Evolutionary conservation across 2,888 invertebrate genomes (phyloP).

Genomic region (Nysson spinosus): DNA sequence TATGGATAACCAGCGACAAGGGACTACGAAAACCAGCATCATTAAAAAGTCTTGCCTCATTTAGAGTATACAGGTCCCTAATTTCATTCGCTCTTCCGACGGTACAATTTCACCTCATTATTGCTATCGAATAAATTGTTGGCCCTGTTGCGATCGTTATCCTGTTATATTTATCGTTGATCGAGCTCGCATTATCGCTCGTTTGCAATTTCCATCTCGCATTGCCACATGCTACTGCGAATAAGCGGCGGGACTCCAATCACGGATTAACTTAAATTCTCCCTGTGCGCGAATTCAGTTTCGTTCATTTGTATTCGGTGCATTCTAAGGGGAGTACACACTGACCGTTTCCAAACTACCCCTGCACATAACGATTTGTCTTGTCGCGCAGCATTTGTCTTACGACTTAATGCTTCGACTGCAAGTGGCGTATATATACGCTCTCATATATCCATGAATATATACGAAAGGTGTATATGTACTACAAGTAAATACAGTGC

Average conservation of each 20-base stretch:
- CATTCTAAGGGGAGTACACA: not conserved
- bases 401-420: not conserved
- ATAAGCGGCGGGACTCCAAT: not conserved
- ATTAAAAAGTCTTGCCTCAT: too few relatives aligned
- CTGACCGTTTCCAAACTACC: not conserved
- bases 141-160: constrained; percentile 13
- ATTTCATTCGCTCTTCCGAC: not conserved
- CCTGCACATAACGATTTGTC: not conserved
- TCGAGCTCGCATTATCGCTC: constrained; percentile 10
- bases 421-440: too few relatives aligned
- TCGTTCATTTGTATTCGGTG: not conserved
- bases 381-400: not conserved
- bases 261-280: not conserved
- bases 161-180: not conserved
- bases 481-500: too few relatives aligned
- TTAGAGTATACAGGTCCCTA: too few relatives aligned
- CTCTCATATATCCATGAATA: too few relatives aligned
- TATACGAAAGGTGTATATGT: too few relatives aligned
- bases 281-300: not conserved
- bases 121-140: constrained; percentile 10
- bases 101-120: constrained; percentile 19
- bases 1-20: too few relatives aligned
- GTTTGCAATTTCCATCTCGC: not conserved
- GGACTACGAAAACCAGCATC: too few relatives aligned
- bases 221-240: not conserved